phyloP scores from a whole-genome alignment of 2,888 invertebrate species.

The Cheilosia grossa region DNA sequence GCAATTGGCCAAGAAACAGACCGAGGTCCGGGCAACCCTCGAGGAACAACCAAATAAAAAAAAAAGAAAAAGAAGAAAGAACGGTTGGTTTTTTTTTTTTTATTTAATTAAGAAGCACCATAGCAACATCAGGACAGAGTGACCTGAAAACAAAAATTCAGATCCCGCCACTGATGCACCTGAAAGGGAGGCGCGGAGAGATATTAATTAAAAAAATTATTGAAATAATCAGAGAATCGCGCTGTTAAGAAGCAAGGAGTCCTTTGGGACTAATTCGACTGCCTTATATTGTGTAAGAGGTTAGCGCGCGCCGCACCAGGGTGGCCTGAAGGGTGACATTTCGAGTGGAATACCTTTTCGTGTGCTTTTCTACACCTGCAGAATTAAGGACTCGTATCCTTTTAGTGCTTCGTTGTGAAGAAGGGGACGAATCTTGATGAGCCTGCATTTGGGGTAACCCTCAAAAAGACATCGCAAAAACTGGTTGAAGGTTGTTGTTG shows the following conservation, averaged over 20 bases:
- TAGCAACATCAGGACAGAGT: slow-evolving; percentile 33
- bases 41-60: slow-evolving; percentile 18
- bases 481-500: slow-evolving; percentile 17
- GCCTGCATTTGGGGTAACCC: slow-evolving; percentile 64
- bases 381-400: slow-evolving; percentile 26
- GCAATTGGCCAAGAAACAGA: slow-evolving; percentile 62
- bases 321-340: neutral
- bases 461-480: slow-evolving; percentile 52
- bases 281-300: slow-evolving; percentile 15
- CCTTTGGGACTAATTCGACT: slow-evolving; percentile 47
- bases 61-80: neutral
- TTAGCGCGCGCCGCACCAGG: neutral
- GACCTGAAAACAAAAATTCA: slow-evolving; percentile 57
- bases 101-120: slow-evolving; percentile 32
- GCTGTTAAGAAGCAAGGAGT: slow-evolving; percentile 51
- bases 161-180: slow-evolving; percentile 8
- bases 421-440: slow-evolving; percentile 44
- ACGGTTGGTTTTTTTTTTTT: neutral
- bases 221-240: slow-evolving; percentile 76
- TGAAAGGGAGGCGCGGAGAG: slow-evolving; percentile 37
- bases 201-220: slow-evolving; percentile 78
- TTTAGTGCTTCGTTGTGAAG: slow-evolving; percentile 2
- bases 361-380: slow-evolving; percentile 42
- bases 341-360: slow-evolving; percentile 62
- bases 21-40: slow-evolving; percentile 36